A percentile compares a stretch with the other conserved stretches of the same genome.
Evolutionary conservation across 2,113 vertebrate species (phyloP).

Genomic region (Athene cunicularia): DNA sequence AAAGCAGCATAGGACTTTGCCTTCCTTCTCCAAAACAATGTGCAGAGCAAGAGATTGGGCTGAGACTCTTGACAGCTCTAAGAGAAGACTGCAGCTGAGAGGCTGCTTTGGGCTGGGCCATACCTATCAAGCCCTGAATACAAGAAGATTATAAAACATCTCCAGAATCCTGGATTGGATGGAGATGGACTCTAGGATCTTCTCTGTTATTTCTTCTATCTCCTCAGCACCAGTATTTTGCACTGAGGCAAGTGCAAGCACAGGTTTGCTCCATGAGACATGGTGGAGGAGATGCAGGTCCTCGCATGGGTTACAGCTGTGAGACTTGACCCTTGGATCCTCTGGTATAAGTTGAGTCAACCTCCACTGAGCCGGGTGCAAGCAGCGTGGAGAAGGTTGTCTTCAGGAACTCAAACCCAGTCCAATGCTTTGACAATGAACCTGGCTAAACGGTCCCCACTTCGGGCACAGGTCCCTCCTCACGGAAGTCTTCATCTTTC

Average conservation of each 20-base stretch:
- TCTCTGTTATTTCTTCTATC: not conserved
- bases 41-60: not conserved
- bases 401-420: not conserved
- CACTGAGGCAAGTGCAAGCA: not conserved
- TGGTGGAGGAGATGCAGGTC: not conserved
- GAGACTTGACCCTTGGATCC: not conserved
- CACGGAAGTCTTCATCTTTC: not conserved
- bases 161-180: not conserved
- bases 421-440: not conserved
- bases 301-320: fast-evolving
- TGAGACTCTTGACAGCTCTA: not conserved
- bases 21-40: not conserved
- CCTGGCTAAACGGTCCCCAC: not conserved
- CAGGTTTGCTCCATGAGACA: not conserved
- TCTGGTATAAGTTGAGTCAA: not conserved
- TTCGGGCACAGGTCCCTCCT: not conserved
- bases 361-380: not conserved
- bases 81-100: not conserved
- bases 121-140: not conserved
- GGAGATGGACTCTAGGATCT: not conserved
- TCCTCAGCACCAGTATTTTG: not conserved
- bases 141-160: not conserved
- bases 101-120: not conserved
- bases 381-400: fast-evolving
- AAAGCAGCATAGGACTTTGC: not conserved